Evolutionary conservation across 2,888 invertebrate species (phyloP).

Genomic region (Idaea aversata): DNA sequence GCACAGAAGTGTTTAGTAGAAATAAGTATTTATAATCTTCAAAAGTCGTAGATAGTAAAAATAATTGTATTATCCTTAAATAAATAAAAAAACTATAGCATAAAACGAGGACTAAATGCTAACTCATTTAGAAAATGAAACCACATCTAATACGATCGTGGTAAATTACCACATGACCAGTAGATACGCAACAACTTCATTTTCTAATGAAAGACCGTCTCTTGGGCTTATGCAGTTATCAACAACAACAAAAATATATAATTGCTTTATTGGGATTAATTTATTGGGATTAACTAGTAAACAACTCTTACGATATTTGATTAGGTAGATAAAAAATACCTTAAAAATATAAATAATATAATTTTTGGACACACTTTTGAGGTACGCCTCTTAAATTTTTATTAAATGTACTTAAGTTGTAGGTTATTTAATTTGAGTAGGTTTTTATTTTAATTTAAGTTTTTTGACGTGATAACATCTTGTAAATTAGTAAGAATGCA

Average conservation of each 20-base stretch:
- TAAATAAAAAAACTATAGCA: background rate
- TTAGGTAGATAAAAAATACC: background rate
- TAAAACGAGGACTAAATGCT: slow-evolving; percentile 9
- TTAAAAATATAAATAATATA: too few relatives aligned
- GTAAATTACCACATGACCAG: background rate
- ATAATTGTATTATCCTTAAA: background rate
- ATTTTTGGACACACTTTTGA: too few relatives aligned
- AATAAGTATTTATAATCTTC: too few relatives aligned
- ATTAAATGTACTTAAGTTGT: too few relatives aligned
- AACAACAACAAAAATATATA: background rate
- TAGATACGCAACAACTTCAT: slow-evolving; percentile 6
- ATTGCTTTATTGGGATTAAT: background rate
- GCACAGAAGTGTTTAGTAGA: too few relatives aligned
- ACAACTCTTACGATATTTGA: background rate
- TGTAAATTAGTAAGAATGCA: too few relatives aligned
- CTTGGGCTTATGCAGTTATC: slow-evolving; percentile 2
- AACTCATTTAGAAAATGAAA: slow-evolving; percentile 24
- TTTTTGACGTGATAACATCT: too few relatives aligned
- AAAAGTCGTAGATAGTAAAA: too few relatives aligned
- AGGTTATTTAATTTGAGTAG: too few relatives aligned
- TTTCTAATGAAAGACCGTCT: slow-evolving; percentile 14
- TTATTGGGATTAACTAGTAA: background rate
- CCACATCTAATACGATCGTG: slow-evolving; percentile 2
- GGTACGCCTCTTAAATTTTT: too few relatives aligned
- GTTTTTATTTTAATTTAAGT: too few relatives aligned